Conservation (phyloP, 2,888 invertebrate genomes). For the Thumatha senex region DNA sequence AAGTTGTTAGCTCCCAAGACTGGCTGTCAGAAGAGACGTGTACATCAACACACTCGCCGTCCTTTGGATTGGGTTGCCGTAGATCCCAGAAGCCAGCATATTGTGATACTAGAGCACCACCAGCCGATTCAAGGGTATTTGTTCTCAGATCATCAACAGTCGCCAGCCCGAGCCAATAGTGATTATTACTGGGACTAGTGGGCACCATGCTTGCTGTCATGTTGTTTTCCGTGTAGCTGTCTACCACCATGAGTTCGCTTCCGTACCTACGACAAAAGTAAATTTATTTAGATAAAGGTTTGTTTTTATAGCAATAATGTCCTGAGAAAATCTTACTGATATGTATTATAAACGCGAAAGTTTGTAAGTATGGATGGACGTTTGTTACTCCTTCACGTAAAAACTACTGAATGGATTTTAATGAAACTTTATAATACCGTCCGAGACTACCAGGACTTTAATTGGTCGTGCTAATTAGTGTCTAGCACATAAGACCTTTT, state of each 20-base stretch:
- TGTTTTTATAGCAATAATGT: too few relatives aligned
- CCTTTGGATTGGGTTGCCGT: slow-evolving; percentile 92
- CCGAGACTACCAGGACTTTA: too few relatives aligned
- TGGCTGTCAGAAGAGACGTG: slow-evolving; percentile 88
- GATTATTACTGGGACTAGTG: slow-evolving; percentile 86
- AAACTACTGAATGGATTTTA: too few relatives aligned
- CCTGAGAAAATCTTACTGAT: too few relatives aligned
- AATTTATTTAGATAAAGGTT: too few relatives aligned
- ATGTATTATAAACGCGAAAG: too few relatives aligned
- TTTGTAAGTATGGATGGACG: too few relatives aligned
- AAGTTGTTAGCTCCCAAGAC: slow-evolving; percentile 97
- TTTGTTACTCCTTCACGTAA: too few relatives aligned
- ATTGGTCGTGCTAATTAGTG: too few relatives aligned
- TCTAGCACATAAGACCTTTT: too few relatives aligned
- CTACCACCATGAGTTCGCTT: slow-evolving; percentile 96
- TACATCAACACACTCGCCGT: slow-evolving; percentile 96
- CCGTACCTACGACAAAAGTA: slow-evolving; percentile 89
- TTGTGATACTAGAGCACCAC: slow-evolving; percentile 94
- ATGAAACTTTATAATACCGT: too few relatives aligned
- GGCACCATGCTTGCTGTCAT: slow-evolving; percentile 92
- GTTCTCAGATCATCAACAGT: slow-evolving; percentile 96
- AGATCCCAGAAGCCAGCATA: slow-evolving; percentile 97
- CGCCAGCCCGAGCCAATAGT: slow-evolving; percentile 96
- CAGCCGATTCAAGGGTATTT: slow-evolving; percentile 97
- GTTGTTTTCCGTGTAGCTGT: slow-evolving; percentile 95